These are phyloP conservation scores for Festucalex cinctus DNA, from an alignment of 2,113 vertebrate genomes.

Conservation along the genomic window DNA sequence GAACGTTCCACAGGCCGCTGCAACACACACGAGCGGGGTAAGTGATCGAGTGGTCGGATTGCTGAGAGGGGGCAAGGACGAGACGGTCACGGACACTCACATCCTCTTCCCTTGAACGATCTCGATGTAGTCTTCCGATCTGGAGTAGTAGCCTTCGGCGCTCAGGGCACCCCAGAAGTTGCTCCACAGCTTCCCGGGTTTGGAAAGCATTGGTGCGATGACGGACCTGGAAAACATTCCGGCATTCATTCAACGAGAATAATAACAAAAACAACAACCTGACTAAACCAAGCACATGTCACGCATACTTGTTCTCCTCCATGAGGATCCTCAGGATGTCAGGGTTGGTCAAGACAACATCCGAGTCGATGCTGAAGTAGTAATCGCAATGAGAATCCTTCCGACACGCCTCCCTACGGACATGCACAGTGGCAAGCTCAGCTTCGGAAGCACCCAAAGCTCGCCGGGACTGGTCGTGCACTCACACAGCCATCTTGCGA, in stretches of 20 bases:
- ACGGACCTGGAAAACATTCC: conserved; percentile 35
- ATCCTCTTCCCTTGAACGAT: conserved; percentile 61
- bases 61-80: background rate
- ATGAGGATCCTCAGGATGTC: conserved; percentile 54
- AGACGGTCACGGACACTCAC: conserved; percentile 17
- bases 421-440: background rate
- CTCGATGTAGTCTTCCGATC: conserved; percentile 68
- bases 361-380: conserved; percentile 65
- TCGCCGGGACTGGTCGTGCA: background rate
- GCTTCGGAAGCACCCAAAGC: too few species aligned
- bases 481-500: conserved; percentile 59
- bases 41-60: background rate
- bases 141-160: conserved; percentile 61
- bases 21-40: background rate
- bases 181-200: conserved; percentile 65
- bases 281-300: background rate
- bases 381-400: conserved; percentile 54
- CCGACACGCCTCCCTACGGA: conserved; percentile 38
- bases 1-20: conserved; percentile 64
- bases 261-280: background rate
- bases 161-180: conserved; percentile 68
- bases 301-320: conserved; percentile 56
- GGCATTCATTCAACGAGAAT: background rate
- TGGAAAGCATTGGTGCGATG: conserved; percentile 55
- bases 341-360: conserved; percentile 49